These are phyloP conservation scores for Leptopterna dolabrata DNA, from an alignment of 2,888 invertebrate species.

Conservation along the genomic window DNA sequence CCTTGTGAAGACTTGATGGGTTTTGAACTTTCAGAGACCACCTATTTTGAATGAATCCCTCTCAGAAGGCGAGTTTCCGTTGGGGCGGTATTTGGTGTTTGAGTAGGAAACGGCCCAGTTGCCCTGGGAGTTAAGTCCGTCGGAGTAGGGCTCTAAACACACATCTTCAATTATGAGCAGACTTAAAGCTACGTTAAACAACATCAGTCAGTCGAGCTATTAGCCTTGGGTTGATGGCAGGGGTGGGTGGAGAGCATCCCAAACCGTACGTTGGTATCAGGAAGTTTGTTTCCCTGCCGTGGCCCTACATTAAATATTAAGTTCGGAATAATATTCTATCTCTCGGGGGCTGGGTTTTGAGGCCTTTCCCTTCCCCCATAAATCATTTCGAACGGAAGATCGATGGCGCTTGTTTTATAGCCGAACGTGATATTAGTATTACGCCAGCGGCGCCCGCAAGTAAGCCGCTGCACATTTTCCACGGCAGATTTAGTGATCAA, in stretches of 20 bases:
- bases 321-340: slow-evolving; percentile 50
- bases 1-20: slow-evolving; percentile 26
- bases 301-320: slow-evolving; percentile 51
- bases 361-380: slow-evolving; percentile 39
- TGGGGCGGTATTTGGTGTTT: slow-evolving; percentile 24
- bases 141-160: slow-evolving; percentile 49
- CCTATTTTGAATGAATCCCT: slow-evolving; percentile 16
- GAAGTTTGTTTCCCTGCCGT: slow-evolving; percentile 49
- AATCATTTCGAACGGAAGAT: slow-evolving; percentile 45
- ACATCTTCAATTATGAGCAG: slow-evolving; percentile 52
- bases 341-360: background rate
- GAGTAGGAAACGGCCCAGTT: slow-evolving; percentile 35
- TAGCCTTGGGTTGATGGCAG: slow-evolving; percentile 36
- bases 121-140: slow-evolving; percentile 40
- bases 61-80: slow-evolving; percentile 5
- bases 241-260: slow-evolving; percentile 26
- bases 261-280: slow-evolving; percentile 49
- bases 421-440: slow-evolving; percentile 34
- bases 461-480: slow-evolving; percentile 32
- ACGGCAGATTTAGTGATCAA: slow-evolving; percentile 37
- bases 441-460: background rate
- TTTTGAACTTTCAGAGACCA: slow-evolving; percentile 29
- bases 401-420: slow-evolving; percentile 45
- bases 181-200: slow-evolving; percentile 52
- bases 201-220: slow-evolving; percentile 52